A percentile compares a stretch with the other conserved stretches of the same genome.
Conservation (phyloP, 2,888 invertebrate genomes). For the Tipula vernalis region DNA sequence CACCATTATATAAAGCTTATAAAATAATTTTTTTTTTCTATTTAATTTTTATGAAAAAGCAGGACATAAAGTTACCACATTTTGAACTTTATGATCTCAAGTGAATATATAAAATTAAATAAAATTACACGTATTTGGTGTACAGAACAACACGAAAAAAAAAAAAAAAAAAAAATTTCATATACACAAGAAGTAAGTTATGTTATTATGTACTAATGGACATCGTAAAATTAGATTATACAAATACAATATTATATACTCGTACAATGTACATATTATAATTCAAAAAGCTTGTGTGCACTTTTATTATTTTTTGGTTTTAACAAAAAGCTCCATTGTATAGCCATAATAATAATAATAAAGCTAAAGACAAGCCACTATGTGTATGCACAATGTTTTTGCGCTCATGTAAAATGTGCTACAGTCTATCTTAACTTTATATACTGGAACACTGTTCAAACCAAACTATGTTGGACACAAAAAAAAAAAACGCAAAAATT, state of each 20-base stretch:
- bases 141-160: neutral
- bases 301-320: neutral
- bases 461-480: neutral
- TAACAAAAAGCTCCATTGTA: neutral
- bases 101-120: neutral
- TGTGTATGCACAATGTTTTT: neutral
- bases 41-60: neutral
- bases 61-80: constrained; percentile 4
- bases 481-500: neutral
- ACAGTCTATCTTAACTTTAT: neutral
- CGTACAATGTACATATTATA: neutral
- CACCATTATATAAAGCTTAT: neutral
- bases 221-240: neutral
- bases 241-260: neutral
- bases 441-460: neutral
- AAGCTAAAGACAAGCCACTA: neutral
- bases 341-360: neutral
- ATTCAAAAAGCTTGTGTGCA: neutral
- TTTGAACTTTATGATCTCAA: constrained; percentile 4
- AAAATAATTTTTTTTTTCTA: neutral
- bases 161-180: neutral
- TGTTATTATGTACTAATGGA: neutral
- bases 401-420: neutral
- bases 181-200: neutral
- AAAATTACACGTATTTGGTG: neutral